Base-by-base conservation (phyloP, 2,888 invertebrate genomes). In the Brachyptera risi region DNA sequence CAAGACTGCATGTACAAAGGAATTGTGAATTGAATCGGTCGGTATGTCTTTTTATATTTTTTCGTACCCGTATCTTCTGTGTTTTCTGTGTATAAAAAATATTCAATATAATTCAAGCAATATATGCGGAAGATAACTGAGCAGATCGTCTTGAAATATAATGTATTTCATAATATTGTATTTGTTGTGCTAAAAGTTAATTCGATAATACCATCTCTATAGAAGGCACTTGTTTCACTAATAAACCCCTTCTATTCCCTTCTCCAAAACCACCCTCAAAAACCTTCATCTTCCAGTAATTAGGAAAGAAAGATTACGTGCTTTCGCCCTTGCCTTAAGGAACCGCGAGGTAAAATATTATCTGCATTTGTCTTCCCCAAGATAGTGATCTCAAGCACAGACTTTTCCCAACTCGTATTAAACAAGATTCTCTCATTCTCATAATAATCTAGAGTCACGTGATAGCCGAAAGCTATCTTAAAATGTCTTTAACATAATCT, bases 251-350 rank as follows among this genome's bases (percentile, higher is more conserved):
- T 54, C 35, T n/a, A 11, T 31, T 27, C 27, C 42, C 40, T 38
- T 44, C 47, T 37, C 17, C 15, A 3, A 9, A 2, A 21, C 37
- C 21, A 17, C 31, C 17, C 42, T 7, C 13, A 24, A 21, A 24
- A 47, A 24, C 21, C 54, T 57, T 38, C 61, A 61, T 61, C 61
- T 61, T 61, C 49, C 51, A 42, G 61, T 61, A 61, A 61, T 61
- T 61, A 61, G 61, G 61, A 61, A 61, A 61, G 61, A 61, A 61
- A 61, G 58, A 61, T 58, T 50, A 61, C 61, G 61, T 61, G 61
- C 61, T 58, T 61, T 58, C 51, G 54, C 54, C 54, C 24, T 17
- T 38, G 54, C 54, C 54, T 31, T 21, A 17, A 51, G 54, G 51
- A 61, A 50, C 44, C 37, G 54, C 27, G 51, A 49, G 58, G 50